Percentiles rank a stretch among this genome's conserved stretches.
Evolutionary conservation across 2,113 vertebrate species (phyloP).

Genomic region (Corythaixoides concolor): DNA sequence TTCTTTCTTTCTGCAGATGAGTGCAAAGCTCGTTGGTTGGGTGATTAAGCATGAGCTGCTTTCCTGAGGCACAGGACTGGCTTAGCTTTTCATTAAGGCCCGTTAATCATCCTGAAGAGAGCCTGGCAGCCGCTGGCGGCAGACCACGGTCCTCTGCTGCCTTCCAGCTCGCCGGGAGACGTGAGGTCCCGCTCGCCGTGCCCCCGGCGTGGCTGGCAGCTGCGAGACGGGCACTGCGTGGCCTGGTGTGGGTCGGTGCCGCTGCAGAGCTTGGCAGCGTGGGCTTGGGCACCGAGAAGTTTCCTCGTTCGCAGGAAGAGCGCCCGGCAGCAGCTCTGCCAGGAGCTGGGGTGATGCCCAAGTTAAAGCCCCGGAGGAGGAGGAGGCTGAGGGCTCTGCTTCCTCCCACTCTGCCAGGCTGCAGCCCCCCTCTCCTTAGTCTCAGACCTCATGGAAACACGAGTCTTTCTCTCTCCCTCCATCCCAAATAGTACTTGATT

Average conservation of each 20-base stretch:
- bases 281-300: neutral
- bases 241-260: neutral
- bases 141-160: neutral
- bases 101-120: neutral
- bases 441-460: neutral
- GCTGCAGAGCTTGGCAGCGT: neutral
- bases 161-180: fast-evolving
- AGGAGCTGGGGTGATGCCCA: neutral
- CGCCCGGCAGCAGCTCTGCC: neutral
- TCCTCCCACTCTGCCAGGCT: neutral
- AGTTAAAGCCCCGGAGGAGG: neutral
- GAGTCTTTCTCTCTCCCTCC: neutral
- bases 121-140: neutral
- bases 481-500: neutral
- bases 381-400: neutral
- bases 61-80: neutral
- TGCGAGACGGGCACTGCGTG: fast-evolving
- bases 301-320: neutral
- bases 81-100: neutral
- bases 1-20: neutral
- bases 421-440: neutral
- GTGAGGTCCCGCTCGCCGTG: fast-evolving
- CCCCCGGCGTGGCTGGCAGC: neutral
- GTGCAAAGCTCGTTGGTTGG: neutral
- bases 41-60: neutral